Percentiles rank a stretch among this genome's conserved stretches.
These are phyloP conservation scores for Zhuqinia jingwanae DNA, from an alignment of 2,888 invertebrate genomes.

Conservation along the genomic window DNA sequence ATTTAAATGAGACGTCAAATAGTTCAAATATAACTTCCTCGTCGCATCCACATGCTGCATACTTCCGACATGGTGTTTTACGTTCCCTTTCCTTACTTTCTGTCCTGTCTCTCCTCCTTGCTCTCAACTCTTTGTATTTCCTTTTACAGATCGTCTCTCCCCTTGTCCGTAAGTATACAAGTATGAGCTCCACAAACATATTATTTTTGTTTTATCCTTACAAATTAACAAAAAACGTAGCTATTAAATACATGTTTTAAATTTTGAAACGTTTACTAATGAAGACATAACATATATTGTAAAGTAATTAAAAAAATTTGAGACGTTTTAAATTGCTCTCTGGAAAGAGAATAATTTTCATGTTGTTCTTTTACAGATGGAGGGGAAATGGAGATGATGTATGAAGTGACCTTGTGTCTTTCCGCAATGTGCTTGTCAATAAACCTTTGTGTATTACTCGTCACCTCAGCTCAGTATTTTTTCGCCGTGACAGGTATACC, in stretches of 20 bases:
- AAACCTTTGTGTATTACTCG: conserved; percentile 78
- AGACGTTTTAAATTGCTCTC: too few species aligned
- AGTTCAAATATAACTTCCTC: conserved; percentile 76
- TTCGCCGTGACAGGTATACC: conserved; percentile 76
- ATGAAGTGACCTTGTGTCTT: conserved; percentile 79
- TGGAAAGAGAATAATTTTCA: too few species aligned
- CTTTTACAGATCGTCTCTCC: conserved; percentile 77
- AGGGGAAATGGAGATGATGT: conserved; percentile 78
- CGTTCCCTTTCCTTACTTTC: conserved; percentile 78
- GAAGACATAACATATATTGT: not conserved
- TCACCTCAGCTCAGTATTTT: conserved; percentile 79
- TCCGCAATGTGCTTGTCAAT: conserved; percentile 79
- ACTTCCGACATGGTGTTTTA: conserved; percentile 77
- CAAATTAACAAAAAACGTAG: conserved; percentile 6
- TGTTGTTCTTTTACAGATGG: conserved; percentile 63
- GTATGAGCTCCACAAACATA: conserved; percentile 62
- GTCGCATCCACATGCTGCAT: conserved; percentile 72
- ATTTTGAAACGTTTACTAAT: not conserved
- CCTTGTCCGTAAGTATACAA: conserved; percentile 75
- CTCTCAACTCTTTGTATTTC: conserved; percentile 78
- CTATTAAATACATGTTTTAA: not conserved
- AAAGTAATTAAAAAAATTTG: too few species aligned
- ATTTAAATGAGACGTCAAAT: conserved; percentile 76
- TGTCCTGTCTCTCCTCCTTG: conserved; percentile 78
- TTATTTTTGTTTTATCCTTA: conserved; percentile 1